Conservation (phyloP, 2,888 invertebrate species). For the Adelphocoris suturalis region DNA sequence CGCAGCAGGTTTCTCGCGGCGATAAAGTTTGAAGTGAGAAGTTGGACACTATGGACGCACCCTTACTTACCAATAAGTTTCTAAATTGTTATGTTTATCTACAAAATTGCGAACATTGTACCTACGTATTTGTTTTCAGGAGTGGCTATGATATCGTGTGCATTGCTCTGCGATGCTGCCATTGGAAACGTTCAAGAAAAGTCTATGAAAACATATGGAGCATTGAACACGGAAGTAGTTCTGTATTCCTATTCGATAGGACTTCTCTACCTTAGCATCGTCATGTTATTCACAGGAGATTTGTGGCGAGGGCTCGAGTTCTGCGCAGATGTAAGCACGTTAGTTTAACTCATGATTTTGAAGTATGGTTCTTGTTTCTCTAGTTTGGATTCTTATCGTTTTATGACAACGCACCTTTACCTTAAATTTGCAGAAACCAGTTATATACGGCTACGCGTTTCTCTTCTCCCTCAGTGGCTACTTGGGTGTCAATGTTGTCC, state of each 20-base stretch:
- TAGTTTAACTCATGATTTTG: background rate
- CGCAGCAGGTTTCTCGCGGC: too few relatives aligned
- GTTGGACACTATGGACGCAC: too few relatives aligned
- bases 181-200: slow-evolving; percentile 99
- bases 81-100: too few relatives aligned
- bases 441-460: slow-evolving; percentile 91
- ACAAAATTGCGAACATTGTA: too few relatives aligned
- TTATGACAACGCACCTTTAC: too few relatives aligned
- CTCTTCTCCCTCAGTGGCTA: slow-evolving; percentile 94
- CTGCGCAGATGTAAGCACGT: slow-evolving; percentile 85
- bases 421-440: slow-evolving; percentile 81
- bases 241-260: slow-evolving; percentile 95
- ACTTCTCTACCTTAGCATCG: slow-evolving; percentile 87
- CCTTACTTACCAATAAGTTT: too few relatives aligned
- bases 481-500: slow-evolving; percentile 94
- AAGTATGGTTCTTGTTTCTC: background rate
- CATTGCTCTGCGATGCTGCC: slow-evolving; percentile 94
- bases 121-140: slow-evolving; percentile 82
- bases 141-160: slow-evolving; percentile 88
- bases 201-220: slow-evolving; percentile 90
- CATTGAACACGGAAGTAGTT: slow-evolving; percentile 94
- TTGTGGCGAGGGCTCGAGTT: slow-evolving; percentile 87
- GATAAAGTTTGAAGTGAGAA: too few relatives aligned
- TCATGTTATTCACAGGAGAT: slow-evolving; percentile 87
- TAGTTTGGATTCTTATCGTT: too few relatives aligned